Conservation (phyloP, 2,113 vertebrate species). For the Pelusios castaneus region DNA sequence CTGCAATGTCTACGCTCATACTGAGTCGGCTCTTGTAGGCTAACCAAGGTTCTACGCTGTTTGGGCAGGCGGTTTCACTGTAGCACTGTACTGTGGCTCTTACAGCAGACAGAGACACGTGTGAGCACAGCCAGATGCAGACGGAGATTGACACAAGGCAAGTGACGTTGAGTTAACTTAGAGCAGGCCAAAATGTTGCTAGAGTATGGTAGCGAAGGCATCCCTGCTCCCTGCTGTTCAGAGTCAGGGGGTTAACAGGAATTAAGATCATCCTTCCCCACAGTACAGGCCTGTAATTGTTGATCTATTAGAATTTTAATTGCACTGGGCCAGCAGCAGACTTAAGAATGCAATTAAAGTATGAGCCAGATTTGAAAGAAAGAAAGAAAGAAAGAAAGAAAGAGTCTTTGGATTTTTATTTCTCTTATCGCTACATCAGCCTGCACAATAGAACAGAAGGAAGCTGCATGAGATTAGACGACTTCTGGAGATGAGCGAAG, state of each 20-base stretch:
- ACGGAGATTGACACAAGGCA: no score
- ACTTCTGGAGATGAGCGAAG: not conserved
- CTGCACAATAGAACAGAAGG: not conserved
- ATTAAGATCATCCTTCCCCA: slow-evolving; percentile 21
- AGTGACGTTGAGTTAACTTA: no score
- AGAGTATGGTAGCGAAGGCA: not conserved
- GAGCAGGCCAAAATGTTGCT: not conserved
- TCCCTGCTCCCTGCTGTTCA: not conserved
- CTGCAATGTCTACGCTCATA: not conserved
- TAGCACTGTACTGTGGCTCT: no score
- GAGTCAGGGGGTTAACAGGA: not conserved
- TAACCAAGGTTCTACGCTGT: no score
- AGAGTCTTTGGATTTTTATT: not conserved
- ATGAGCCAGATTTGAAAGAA: not conserved
- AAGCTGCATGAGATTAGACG: not conserved
- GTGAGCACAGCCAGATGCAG: no score
- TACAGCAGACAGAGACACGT: not conserved
- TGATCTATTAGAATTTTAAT: slow-evolving; percentile 35
- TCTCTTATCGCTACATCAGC: not conserved
- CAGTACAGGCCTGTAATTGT: slow-evolving; percentile 15
- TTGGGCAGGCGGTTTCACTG: not conserved
- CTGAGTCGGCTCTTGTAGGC: no score
- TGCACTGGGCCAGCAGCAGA: not conserved
- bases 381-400: not conserved
- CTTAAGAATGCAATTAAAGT: slow-evolving; percentile 13